Evolutionary conservation across 2,888 invertebrate genomes (phyloP).

Genomic region (Lingula anatina): DNA sequence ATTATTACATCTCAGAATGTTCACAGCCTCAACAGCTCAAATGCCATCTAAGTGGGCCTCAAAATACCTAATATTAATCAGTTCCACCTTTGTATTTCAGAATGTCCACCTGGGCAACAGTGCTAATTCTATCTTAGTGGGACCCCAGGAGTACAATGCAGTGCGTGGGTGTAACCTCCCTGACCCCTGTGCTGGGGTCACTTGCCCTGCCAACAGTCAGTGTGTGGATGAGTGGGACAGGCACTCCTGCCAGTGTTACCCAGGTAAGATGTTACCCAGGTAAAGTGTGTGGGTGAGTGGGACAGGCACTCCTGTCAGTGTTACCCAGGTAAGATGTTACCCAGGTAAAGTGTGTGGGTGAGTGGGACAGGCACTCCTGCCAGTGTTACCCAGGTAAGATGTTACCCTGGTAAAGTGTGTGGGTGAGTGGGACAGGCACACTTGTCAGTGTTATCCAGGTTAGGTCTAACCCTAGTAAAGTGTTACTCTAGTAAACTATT

Average conservation of each 20-base stretch:
- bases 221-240: conserved; percentile 60
- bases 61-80: too few relatives aligned
- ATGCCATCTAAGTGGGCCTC: too few relatives aligned
- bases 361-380: conserved; percentile 55
- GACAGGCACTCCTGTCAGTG: conserved; percentile 54
- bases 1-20: too few relatives aligned
- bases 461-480: too few relatives aligned
- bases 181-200: conserved; percentile 56
- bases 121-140: conserved; percentile 72
- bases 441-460: too few relatives aligned
- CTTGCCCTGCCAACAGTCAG: conserved; percentile 66
- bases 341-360: too few relatives aligned
- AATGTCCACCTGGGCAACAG: conserved; percentile 80
- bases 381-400: conserved; percentile 53
- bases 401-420: too few relatives aligned
- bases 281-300: too few relatives aligned
- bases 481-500: too few relatives aligned
- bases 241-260: conserved; percentile 54
- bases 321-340: conserved; percentile 51
- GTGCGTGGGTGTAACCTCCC: conserved; percentile 72
- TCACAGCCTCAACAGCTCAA: too few relatives aligned
- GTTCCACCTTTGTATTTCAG: conserved; percentile 50
- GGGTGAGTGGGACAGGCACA: too few relatives aligned
- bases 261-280: too few relatives aligned
- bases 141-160: conserved; percentile 78